phyloP scores from a whole-genome alignment of 2,113 vertebrate genomes.

The Coturnix japonica region DNA sequence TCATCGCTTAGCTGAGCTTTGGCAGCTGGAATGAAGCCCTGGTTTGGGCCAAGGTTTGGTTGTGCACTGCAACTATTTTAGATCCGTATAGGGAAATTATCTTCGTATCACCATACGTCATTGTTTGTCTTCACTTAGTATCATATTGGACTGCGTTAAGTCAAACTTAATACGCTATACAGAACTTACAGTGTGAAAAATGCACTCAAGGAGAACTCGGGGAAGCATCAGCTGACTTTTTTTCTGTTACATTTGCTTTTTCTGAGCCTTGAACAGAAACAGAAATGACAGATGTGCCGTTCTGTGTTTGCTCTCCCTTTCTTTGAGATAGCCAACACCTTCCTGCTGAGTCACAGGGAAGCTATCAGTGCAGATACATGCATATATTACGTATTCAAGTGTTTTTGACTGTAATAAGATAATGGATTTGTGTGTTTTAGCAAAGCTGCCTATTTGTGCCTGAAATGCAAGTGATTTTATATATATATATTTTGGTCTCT shows the following conservation, averaged over 20 bases:
- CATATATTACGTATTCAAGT: background rate
- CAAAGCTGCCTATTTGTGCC: background rate
- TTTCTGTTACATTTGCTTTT: background rate
- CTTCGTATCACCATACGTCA: background rate
- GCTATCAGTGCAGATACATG: background rate
- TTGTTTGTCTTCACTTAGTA: background rate
- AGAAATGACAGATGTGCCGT: slow-evolving; percentile 19
- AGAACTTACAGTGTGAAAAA: slow-evolving; percentile 26
- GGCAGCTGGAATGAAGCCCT: background rate
- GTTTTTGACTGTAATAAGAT: slow-evolving; percentile 43
- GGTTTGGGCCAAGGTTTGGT: background rate
- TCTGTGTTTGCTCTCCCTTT: slow-evolving; percentile 6
- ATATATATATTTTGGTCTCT: background rate
- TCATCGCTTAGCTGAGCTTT: background rate
- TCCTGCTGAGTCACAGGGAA: background rate
- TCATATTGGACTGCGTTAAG: background rate
- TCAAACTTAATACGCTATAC: background rate
- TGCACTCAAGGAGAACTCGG: background rate
- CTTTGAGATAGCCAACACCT: slow-evolving; percentile 4
- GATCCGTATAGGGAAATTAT: background rate
- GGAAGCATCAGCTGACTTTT: background rate
- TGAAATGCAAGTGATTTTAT: slow-evolving; percentile 3
- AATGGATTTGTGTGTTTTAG: background rate
- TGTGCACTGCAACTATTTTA: background rate
- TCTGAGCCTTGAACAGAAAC: background rate